Evolutionary conservation across 1,140 invertebrate genomes (phyloP), one percentile per base, ranked within the genome.

Genomic region (Neelides sp.): DNA sequence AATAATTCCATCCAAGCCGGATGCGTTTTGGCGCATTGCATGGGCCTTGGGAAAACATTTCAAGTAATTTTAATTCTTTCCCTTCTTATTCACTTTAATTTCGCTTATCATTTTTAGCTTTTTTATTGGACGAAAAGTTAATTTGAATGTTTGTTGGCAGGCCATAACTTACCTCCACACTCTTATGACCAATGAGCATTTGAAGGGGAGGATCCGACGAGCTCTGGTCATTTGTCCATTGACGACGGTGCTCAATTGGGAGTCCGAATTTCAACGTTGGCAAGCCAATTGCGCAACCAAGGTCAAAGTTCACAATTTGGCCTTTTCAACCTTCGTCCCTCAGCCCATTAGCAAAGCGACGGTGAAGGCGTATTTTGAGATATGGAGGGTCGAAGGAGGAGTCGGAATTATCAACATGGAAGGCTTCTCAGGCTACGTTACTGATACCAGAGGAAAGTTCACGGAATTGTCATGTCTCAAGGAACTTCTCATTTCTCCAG

Each of bases 201-300:
- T 79, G 0, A 72, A 75, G 1, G 75, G 7, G n/a, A 32, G n/a
- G n/a, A 8, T 93, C n/a, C 78, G 78, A 37, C 79, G 79, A 3
- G 80, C 87, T 39, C 67, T 97, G 54, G 77, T 98, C 3, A 81
- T 96, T 15, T 87, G 84, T 63, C 95, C 95, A 2, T 71, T 95
- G 7, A 94, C 89, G 61, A 96, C 91, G 0, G 82, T 95, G 1
- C 75, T 87, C 24, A 97, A 98, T 72, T 98, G 95, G 95, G 75
- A 79, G 7, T 83, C 83, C 59, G 94, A 98, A 71, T 95, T 92
- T 70, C 72, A 77, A 15, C 82, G 82, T 46, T 94, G 89, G 89
- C 69, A 86, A 19, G 74, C 77, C 45, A 73, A 80, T 59, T 62
- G 75, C 1, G 72, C 77, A 4, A 32, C 28, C 28, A 32, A 32